Percentiles rank a stretch among this genome's conserved stretches.
These are phyloP conservation scores for Rapana venosa DNA, from an alignment of 2,888 invertebrate species.

Conservation along the genomic window DNA sequence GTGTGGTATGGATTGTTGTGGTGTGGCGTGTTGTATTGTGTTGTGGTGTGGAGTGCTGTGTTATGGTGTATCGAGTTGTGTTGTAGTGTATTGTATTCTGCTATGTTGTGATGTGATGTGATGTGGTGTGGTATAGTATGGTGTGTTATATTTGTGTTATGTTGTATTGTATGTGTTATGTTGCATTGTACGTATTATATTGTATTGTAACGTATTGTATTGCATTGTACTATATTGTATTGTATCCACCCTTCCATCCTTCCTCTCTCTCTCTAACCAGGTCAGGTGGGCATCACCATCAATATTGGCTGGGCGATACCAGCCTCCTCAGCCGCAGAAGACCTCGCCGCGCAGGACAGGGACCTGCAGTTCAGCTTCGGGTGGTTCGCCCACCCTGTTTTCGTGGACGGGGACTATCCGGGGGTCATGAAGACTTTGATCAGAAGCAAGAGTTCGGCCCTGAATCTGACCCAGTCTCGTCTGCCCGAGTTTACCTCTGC, in stretches of 20 bases:
- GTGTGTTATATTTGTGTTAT: too few relatives aligned
- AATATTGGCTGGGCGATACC: slow-evolving; percentile 59
- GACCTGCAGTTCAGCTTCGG: slow-evolving; percentile 65
- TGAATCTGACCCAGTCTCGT: slow-evolving; percentile 45
- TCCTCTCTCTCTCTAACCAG: background rate
- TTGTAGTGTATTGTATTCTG: too few relatives aligned
- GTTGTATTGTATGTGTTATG: too few relatives aligned
- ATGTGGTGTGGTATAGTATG: too few relatives aligned
- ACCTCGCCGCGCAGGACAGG: slow-evolving; percentile 57
- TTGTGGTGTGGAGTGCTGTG: too few relatives aligned
- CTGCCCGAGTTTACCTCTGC: slow-evolving; percentile 56
- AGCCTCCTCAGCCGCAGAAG: slow-evolving; percentile 48
- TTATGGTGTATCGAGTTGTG: too few relatives aligned
- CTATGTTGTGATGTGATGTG: too few relatives aligned
- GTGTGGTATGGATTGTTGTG: too few relatives aligned
- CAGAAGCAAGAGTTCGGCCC: slow-evolving; percentile 44
- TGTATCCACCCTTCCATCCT: background rate
- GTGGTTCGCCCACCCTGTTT: slow-evolving; percentile 73
- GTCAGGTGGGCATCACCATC: slow-evolving; percentile 57
- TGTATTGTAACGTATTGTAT: too few relatives aligned
- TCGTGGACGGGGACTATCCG: slow-evolving; percentile 80
- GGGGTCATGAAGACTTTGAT: slow-evolving; percentile 60
- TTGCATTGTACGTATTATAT: too few relatives aligned
- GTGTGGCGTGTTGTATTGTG: too few relatives aligned
- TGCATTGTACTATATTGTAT: too few relatives aligned